phyloP scores from a whole-genome alignment of 2,113 vertebrate genomes.

The Oryzias javanicus region DNA sequence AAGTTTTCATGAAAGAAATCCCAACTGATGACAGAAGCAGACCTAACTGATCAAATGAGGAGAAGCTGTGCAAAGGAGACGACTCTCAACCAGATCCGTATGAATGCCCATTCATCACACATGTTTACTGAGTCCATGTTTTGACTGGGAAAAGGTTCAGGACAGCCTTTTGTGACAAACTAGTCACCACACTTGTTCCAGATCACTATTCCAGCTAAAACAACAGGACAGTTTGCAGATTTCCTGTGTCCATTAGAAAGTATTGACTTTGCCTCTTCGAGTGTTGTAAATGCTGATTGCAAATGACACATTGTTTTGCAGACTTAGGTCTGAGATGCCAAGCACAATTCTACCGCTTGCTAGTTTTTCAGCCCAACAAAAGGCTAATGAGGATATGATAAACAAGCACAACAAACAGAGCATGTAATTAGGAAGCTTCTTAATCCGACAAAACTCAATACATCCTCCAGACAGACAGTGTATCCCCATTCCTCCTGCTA shows the following conservation, averaged over 20 bases:
- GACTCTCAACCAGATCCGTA: too few relatives aligned
- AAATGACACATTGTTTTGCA: slow-evolving; percentile 53
- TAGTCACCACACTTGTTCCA: not conserved
- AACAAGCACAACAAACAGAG: slow-evolving; percentile 61
- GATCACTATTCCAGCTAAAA: slow-evolving; percentile 24
- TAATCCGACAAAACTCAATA: slow-evolving; percentile 49
- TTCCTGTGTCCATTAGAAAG: slow-evolving; percentile 56
- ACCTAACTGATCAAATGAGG: too few relatives aligned
- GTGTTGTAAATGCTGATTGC: slow-evolving; percentile 65
- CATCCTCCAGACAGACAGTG: slow-evolving; percentile 7
- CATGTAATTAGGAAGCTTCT: slow-evolving; percentile 64
- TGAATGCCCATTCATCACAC: too few relatives aligned
- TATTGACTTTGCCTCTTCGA: slow-evolving; percentile 61
- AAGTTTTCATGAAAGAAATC: too few relatives aligned
- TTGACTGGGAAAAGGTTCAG: too few relatives aligned
- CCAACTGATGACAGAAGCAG: too few relatives aligned
- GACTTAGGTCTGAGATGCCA: slow-evolving; percentile 58
- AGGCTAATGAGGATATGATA: slow-evolving; percentile 48
- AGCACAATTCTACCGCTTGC: slow-evolving; percentile 47
- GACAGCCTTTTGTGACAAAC: slow-evolving; percentile 3
- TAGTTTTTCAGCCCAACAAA: slow-evolving; percentile 47
- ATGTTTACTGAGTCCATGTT: too few relatives aligned
- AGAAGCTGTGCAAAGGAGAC: too few relatives aligned
- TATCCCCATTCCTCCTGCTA: not conserved
- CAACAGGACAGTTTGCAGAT: slow-evolving; percentile 45